phyloP scores from a whole-genome alignment of 2,113 vertebrate species.

The Epinephelus fuscoguttatus region DNA sequence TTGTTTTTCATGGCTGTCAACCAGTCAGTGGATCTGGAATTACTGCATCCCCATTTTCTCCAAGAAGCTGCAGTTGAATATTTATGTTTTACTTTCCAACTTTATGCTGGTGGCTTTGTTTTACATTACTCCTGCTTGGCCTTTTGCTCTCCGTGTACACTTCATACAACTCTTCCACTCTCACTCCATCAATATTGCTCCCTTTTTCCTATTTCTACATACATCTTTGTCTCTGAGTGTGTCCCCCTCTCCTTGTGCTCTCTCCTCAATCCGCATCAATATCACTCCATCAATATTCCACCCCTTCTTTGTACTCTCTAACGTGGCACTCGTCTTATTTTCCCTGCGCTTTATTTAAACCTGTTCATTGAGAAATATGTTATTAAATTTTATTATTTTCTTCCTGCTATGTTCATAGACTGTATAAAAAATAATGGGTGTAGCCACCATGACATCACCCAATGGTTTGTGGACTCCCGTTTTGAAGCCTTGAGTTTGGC shows the following conservation, averaged over 20 bases:
- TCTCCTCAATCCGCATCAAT: slow-evolving; percentile 39
- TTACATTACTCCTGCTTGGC: slow-evolving; percentile 25
- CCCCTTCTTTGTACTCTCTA: slow-evolving; percentile 24
- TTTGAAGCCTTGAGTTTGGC: no score
- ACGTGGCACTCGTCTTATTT: slow-evolving; percentile 7
- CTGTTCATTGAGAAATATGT: background rate
- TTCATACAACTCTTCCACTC: slow-evolving; percentile 51
- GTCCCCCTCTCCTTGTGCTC: slow-evolving; percentile 21
- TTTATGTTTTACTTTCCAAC: slow-evolving; percentile 43
- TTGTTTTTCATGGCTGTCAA: slow-evolving; percentile 56
- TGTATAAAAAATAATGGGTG: no score
- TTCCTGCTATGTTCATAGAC: background rate
- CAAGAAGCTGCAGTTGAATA: slow-evolving; percentile 27
- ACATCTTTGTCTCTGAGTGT: slow-evolving; percentile 19
- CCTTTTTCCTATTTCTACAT: background rate
- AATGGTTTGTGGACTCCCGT: no score
- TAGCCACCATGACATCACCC: no score
- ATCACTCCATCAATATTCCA: slow-evolving; percentile 50
- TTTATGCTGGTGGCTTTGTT: slow-evolving; percentile 38
- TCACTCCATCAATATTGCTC: slow-evolving; percentile 62
- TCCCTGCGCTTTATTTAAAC: background rate
- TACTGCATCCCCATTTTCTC: slow-evolving; percentile 32
- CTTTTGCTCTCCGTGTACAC: slow-evolving; percentile 31
- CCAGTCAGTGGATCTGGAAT: slow-evolving; percentile 35
- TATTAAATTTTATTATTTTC: background rate